Percentiles rank a stretch among this genome's conserved stretches.
Evolutionary conservation across 2,888 invertebrate species (phyloP).

Genomic region (Archips xylosteana): DNA sequence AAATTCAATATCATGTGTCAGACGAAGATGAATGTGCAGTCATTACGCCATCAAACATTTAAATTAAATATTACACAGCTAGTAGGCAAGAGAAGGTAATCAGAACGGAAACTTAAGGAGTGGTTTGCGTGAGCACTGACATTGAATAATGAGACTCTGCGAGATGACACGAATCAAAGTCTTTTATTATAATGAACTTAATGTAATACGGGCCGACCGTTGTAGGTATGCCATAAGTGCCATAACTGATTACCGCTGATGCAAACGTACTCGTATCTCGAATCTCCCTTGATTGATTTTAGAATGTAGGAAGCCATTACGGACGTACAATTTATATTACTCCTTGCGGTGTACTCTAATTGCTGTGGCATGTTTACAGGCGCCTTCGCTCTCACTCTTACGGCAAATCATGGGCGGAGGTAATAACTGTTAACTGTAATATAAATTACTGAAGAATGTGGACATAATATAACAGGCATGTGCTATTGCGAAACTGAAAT

Average conservation of each 20-base stretch:
- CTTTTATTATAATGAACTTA: slow-evolving; percentile 73
- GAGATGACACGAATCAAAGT: slow-evolving; percentile 72
- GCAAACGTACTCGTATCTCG: slow-evolving; percentile 57
- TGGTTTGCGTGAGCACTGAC: slow-evolving; percentile 72
- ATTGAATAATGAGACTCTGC: slow-evolving; percentile 73
- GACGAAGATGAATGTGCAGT: slow-evolving; percentile 6
- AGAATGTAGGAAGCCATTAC: slow-evolving; percentile 64
- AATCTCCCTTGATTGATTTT: slow-evolving; percentile 68
- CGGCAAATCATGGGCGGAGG: background rate
- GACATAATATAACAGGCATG: slow-evolving; percentile 8
- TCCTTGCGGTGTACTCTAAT: slow-evolving; percentile 43
- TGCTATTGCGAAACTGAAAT: slow-evolving; percentile 5
- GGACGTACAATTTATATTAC: slow-evolving; percentile 46
- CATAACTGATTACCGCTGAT: slow-evolving; percentile 59
- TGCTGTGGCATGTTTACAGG: slow-evolving; percentile 25
- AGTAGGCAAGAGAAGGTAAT: slow-evolving; percentile 41
- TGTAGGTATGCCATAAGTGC: slow-evolving; percentile 54
- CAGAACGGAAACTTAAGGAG: slow-evolving; percentile 59
- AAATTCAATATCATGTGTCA: background rate
- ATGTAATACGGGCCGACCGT: slow-evolving; percentile 69
- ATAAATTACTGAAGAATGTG: slow-evolving; percentile 5
- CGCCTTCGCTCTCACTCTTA: background rate
- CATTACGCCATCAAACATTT: background rate
- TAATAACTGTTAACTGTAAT: slow-evolving; percentile 21
- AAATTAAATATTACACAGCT: slow-evolving; percentile 11